Percentiles rank a stretch among this genome's conserved stretches.
Conservation (phyloP, 2,797 vertebrate species). For the Fratercula arctica region DNA sequence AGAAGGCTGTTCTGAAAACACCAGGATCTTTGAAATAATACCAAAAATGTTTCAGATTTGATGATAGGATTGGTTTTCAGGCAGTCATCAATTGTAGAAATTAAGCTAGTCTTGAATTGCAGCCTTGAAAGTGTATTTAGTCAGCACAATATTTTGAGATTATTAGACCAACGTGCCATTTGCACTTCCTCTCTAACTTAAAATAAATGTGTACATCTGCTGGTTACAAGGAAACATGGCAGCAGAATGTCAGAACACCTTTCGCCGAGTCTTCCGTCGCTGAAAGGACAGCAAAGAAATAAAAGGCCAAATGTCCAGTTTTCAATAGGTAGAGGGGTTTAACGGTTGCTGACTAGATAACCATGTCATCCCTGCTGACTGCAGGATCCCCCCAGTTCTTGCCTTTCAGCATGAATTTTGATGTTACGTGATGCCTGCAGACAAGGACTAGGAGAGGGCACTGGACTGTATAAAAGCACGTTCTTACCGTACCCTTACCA, state of each 20-base stretch:
- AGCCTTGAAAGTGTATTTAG: not conserved
- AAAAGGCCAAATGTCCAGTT: not conserved
- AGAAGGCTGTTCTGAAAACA: not conserved
- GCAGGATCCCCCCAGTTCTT: not conserved
- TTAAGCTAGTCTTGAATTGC: not conserved
- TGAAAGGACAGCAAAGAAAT: not conserved
- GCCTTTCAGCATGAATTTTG: not conserved
- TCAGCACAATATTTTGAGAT: not conserved
- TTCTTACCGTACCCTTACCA: not conserved
- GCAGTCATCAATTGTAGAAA: not conserved
- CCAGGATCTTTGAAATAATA: not conserved
- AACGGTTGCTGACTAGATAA: not conserved
- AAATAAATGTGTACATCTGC: not conserved
- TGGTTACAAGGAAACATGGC: not conserved
- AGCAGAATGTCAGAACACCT: not conserved
- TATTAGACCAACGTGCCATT: not conserved
- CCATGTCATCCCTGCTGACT: too few species aligned
- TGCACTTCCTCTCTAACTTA: not conserved
- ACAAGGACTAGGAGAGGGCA: not conserved
- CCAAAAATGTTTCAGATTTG: not conserved
- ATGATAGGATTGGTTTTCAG: not conserved
- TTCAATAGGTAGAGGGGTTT: not conserved
- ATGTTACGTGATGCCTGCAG: accelerated
- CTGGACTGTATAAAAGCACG: not conserved
- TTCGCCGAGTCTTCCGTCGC: not conserved